Base-by-base conservation (phyloP, 2,113 vertebrate genomes). In the Caretta caretta region DNA sequence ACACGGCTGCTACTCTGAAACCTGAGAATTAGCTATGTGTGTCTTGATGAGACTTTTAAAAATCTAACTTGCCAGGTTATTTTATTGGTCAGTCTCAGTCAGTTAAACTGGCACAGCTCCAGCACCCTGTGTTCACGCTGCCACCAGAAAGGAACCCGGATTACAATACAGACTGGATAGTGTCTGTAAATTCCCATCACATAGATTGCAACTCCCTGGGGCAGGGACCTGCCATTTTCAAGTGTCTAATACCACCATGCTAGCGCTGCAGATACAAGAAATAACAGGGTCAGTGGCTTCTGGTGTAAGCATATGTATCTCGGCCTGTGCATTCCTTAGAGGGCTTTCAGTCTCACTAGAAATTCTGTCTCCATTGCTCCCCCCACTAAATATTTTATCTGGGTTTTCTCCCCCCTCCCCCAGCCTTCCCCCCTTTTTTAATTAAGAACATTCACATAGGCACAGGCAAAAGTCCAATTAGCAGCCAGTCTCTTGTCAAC, bases 401-500 rank as follows among this genome's bases (percentile, higher is more conserved):
- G 2, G 59, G 53, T 2, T 57, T 17, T 75, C 75, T 2, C 53
- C 38, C 35, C 51, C 13, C n/a, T n/a, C n/a, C 54, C 78, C 81
- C 19, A 22, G 2, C 1, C 9, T 9, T 6, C 12, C 82, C 53
- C 78, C 78, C 72, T 80, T 59, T n/a, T 87, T 80, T 84, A 81
- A 59, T 79, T 93, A 89, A 90, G 83, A 79, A 51, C 35, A 89
- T 31, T 91, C 87, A 72, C n/a, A 79, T 83, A 91, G 90, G 53
- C 10, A 12, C 75, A 82, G 57, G 93, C 83, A 82, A 69, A 90
- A 76, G 2, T 75, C 87, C 75, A 90, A 2, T 72, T 42, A 87
- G 92, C 90, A 97, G 96, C 92, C 94, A 97, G 92, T 49, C 46
- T 97, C 72, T 93, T 96, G 79, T 97, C 96, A 96, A 93, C 96